Conservation (phyloP, 2,797 vertebrate species). For the Leucoraja ocellata region DNA sequence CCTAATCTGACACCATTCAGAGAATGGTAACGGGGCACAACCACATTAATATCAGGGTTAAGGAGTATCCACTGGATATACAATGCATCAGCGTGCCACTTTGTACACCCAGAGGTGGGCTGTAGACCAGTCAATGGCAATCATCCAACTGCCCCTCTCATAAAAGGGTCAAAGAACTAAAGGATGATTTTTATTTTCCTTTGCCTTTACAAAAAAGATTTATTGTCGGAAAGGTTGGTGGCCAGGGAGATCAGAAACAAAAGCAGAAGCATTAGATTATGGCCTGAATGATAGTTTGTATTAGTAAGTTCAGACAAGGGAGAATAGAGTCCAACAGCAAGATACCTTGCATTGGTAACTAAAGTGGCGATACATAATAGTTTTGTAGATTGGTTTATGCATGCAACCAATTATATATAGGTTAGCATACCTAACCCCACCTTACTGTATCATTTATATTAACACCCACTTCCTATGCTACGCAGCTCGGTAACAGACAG, state of each 20-base stretch:
- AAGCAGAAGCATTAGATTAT: neutral
- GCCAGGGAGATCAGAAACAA: neutral
- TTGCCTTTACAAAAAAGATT: neutral
- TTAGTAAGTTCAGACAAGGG: neutral
- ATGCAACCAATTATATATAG: too few species aligned
- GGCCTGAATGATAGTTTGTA: neutral
- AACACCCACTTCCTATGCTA: too few species aligned
- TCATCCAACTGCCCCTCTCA: neutral
- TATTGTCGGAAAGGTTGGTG: neutral
- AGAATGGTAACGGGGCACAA: neutral
- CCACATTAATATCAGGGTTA: neutral
- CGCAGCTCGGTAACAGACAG: too few species aligned
- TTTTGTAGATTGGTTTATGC: too few species aligned
- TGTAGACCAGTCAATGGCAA: neutral
- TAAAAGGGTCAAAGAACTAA: neutral
- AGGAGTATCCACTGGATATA: neutral
- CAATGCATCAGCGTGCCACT: neutral
- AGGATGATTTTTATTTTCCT: neutral
- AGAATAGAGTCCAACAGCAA: neutral
- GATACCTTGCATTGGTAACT: neutral
- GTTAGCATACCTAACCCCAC: too few species aligned
- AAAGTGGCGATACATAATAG: neutral
- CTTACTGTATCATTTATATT: too few species aligned
- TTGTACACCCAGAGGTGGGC: neutral
- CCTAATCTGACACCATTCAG: too few species aligned